Percentiles rank a stretch among this genome's conserved stretches.
Conservation (phyloP, 30 jellyfish, hydroid and myxozoan genomes). For the Chironex yamaguchii region DNA sequence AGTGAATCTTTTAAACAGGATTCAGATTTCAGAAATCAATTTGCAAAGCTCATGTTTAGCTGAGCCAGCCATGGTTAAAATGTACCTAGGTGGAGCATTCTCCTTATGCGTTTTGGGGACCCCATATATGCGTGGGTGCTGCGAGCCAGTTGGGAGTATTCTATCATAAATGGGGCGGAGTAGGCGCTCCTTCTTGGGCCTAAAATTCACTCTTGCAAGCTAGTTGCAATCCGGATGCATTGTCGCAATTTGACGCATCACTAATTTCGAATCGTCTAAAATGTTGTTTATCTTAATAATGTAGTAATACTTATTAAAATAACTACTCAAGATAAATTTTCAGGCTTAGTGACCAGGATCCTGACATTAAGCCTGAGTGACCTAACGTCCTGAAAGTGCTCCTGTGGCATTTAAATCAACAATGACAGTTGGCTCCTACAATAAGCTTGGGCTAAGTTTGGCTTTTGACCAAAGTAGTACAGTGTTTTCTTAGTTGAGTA, state of each 20-base stretch:
- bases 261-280: too few relatives aligned
- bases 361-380: neutral
- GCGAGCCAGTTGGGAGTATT: conserved; percentile 1
- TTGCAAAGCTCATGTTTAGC: too few relatives aligned
- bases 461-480: too few relatives aligned
- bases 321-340: conserved; percentile 3
- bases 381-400: neutral
- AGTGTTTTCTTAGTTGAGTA: too few relatives aligned
- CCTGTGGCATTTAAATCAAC: neutral
- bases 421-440: neutral
- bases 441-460: conserved; percentile 18
- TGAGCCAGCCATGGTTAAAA: too few relatives aligned
- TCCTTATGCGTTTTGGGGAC: neutral
- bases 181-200: neutral
- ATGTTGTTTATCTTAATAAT: too few relatives aligned
- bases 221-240: too few relatives aligned
- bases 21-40: too few relatives aligned
- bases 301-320: too few relatives aligned
- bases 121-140: conserved; percentile 17
- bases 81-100: conserved; percentile 13
- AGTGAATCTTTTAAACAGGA: too few relatives aligned
- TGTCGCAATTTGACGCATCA: too few relatives aligned
- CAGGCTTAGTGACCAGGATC: conserved; percentile 7
- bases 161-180: neutral
- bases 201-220: too few relatives aligned